Conservation (phyloP, 1,140 invertebrate genomes). For the Philaenus spumarius region DNA sequence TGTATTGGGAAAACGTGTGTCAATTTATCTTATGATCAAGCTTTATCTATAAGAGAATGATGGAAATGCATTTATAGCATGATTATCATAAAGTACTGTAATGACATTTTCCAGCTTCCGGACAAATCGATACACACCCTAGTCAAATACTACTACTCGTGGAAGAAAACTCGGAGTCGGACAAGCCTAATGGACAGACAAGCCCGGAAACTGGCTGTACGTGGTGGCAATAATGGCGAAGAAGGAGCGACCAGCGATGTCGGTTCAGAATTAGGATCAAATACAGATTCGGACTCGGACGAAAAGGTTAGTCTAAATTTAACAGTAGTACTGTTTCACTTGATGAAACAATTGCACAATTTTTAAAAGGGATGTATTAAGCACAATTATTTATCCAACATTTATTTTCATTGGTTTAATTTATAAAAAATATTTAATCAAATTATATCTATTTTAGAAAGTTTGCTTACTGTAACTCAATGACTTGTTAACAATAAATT, state of each 20-base stretch:
- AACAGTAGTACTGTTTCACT: no score
- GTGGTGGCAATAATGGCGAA: slow-evolving; percentile 45
- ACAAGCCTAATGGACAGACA: slow-evolving; percentile 91
- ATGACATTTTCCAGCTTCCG: slow-evolving; percentile 57
- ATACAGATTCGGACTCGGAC: slow-evolving; percentile 80
- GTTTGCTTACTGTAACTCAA: no score
- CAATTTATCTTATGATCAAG: not conserved
- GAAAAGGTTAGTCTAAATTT: slow-evolving; percentile 76
- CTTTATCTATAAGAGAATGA: not conserved
- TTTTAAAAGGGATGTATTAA: no score
- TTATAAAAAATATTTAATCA: no score
- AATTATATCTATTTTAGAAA: no score
- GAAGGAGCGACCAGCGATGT: slow-evolving; percentile 59
- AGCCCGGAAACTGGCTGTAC: slow-evolving; percentile 57
- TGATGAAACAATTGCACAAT: no score
- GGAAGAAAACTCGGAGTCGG: slow-evolving; percentile 91
- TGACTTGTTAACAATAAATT: no score
- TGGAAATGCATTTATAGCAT: no score
- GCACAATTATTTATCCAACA: no score
- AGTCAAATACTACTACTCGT: slow-evolving; percentile 97
- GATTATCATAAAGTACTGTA: no score
- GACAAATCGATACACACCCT: slow-evolving; percentile 94
- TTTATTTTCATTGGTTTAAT: no score
- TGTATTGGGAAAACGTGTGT: slow-evolving; percentile 2
- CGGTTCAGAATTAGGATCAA: slow-evolving; percentile 63